Evolutionary conservation across 2,888 invertebrate species (phyloP), one percentile per base, ranked within the genome.

Genomic region (Epinotia brunnichana): DNA sequence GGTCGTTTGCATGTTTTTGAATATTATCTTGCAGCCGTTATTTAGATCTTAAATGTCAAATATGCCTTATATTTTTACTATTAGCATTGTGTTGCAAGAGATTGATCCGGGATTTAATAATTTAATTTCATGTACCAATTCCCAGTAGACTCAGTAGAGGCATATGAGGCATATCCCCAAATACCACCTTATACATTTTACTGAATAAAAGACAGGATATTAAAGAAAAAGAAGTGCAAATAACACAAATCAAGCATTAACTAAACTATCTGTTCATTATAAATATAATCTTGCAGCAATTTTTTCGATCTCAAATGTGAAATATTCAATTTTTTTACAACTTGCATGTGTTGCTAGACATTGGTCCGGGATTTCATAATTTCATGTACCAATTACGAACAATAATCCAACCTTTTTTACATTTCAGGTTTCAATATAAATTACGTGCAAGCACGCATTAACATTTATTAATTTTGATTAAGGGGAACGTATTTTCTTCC

Each of bases 1-100:
- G 29, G 21, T 53, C 35, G 19, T 69, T 63, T 59, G 41, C 39
- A 56, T 63, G 39, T 21, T 35, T 57, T 59, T 54, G 39, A 44
- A 61, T 61, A 54, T 39, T 54, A 15, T 21, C 53, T 39, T 66
- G 24, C 10, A 21, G 21, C 3, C 61, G 19, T n/a, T 21, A 21
- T 41, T 53, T 44, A 19, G 21, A 19, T 53, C 53, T 17, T 11
- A 69, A 61, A 24, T 41, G 10, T 29, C 15, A 44, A 15, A 15
- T 44, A 41, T 13, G 44, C 13, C 44, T 15, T 7, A 39, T 39
- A 44, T 44, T 15, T 15, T n/a, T 44, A 44, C 15, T 15, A n/a
- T 15, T 44, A 4, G 44, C 44, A 44, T 44, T n/a, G 15, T 44
- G 15, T 15, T 44, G 44, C 44, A 44, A n/a, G 44, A n/a, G 15